A percentile compares a stretch with the other conserved stretches of the same genome.
Evolutionary conservation across 1,140 invertebrate genomes (phyloP).

Genomic region (Rhyacophila brunnea): DNA sequence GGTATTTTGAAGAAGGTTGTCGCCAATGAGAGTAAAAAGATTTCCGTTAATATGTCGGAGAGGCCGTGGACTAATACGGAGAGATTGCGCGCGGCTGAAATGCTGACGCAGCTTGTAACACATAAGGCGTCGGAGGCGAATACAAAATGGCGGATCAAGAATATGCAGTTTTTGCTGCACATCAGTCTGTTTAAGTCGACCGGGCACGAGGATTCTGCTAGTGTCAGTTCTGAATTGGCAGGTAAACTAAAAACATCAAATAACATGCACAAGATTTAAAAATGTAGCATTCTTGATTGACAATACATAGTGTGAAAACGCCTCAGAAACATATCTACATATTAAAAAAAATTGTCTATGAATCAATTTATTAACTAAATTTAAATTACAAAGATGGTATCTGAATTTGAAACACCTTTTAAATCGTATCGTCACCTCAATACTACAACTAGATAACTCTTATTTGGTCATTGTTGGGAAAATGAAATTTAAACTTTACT

Average conservation of each 20-base stretch:
- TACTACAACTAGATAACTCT: too few species aligned
- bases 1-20: slow-evolving; percentile 60
- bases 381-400: too few species aligned
- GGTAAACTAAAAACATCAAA: slow-evolving; percentile 53
- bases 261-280: too few species aligned
- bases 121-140: slow-evolving; percentile 60
- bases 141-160: slow-evolving; percentile 63
- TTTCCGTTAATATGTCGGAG: slow-evolving; percentile 49
- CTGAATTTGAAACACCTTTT: too few species aligned
- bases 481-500: too few species aligned
- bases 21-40: slow-evolving; percentile 50
- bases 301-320: too few species aligned
- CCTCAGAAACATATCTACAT: too few species aligned
- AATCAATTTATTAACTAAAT: too few species aligned
- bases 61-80: slow-evolving; percentile 65
- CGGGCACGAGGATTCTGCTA: slow-evolving; percentile 47
- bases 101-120: slow-evolving; percentile 63
- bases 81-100: slow-evolving; percentile 63
- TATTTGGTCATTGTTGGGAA: too few species aligned
- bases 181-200: slow-evolving; percentile 62
- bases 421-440: too few species aligned
- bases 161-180: slow-evolving; percentile 64
- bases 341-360: too few species aligned
- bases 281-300: too few species aligned
- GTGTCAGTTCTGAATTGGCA: slow-evolving; percentile 56